Conservation (phyloP, 2,113 vertebrate genomes). For the Acrocephalus kingi region DNA sequence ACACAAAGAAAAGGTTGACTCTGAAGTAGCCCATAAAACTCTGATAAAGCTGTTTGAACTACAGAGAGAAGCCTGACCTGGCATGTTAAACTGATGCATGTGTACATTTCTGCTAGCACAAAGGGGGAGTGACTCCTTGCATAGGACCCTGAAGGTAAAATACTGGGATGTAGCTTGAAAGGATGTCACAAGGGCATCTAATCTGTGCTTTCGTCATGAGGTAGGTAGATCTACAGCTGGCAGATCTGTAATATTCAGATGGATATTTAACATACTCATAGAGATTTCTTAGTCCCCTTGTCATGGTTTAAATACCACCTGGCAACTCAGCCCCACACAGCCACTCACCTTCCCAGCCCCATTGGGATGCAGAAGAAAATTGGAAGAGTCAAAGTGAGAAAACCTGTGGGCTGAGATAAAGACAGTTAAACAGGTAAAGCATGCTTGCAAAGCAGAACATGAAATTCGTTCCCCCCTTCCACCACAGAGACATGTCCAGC, state of each 20-base stretch:
- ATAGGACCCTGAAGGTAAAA: neutral
- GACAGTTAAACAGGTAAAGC: neutral
- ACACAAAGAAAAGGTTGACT: neutral
- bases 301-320: neutral
- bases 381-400: neutral
- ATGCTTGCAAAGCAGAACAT: neutral
- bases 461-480: neutral
- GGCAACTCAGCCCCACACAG: neutral
- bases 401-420: neutral
- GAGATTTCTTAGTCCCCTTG: neutral
- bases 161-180: neutral
- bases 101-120: neutral
- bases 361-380: neutral
- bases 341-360: neutral
- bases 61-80: neutral
- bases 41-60: neutral
- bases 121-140: neutral
- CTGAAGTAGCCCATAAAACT: neutral
- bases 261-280: neutral
- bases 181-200: neutral
- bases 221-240: neutral
- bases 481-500: neutral
- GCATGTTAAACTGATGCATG: fast-evolving
- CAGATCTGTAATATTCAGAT: neutral
- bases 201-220: neutral